A percentile compares a stretch with the other conserved stretches of the same genome.
phyloP scores from a whole-genome alignment of 1,140 invertebrate genomes.

The Drosophila ambigua region DNA sequence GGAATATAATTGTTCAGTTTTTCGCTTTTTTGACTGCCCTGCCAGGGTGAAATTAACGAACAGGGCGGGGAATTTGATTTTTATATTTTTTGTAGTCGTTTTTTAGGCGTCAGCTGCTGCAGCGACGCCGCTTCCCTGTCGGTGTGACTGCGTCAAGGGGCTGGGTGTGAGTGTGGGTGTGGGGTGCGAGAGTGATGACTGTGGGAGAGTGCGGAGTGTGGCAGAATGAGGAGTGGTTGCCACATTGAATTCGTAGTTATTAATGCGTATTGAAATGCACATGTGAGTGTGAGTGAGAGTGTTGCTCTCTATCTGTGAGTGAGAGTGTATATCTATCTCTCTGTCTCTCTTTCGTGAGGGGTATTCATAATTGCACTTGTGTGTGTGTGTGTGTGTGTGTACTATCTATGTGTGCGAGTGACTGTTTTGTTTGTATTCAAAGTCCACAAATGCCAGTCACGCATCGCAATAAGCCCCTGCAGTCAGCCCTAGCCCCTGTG shows the following conservation, averaged over 20 bases:
- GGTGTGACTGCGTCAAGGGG: conserved; percentile 15
- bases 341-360: conserved; percentile 7
- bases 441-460: conserved; percentile 78
- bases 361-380: conserved; percentile 42
- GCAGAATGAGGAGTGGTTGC: conserved; percentile 46
- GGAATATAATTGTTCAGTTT: conserved; percentile 34
- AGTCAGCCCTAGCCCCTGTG: conserved; percentile 43
- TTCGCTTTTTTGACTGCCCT: conserved; percentile 37
- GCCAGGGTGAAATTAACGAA: conserved; percentile 70
- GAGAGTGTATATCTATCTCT: conserved; percentile 26
- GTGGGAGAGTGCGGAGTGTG: not conserved
- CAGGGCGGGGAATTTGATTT: conserved; percentile 71
- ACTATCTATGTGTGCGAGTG: conserved; percentile 16
- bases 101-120: conserved; percentile 75
- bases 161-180: conserved; percentile 19
- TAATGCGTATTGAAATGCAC: conserved; percentile 78
- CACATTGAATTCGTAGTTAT: conserved; percentile 80
- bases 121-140: conserved; percentile 37
- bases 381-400: conserved; percentile 18
- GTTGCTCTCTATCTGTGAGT: conserved; percentile 19
- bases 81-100: conserved; percentile 76
- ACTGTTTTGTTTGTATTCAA: conserved; percentile 79
- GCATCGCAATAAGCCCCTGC: conserved; percentile 76
- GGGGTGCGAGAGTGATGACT: not conserved
- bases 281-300: conserved; percentile 50